Base-by-base conservation (phyloP, 2,113 vertebrate species). In the Syngnathoides biaculeatus region DNA sequence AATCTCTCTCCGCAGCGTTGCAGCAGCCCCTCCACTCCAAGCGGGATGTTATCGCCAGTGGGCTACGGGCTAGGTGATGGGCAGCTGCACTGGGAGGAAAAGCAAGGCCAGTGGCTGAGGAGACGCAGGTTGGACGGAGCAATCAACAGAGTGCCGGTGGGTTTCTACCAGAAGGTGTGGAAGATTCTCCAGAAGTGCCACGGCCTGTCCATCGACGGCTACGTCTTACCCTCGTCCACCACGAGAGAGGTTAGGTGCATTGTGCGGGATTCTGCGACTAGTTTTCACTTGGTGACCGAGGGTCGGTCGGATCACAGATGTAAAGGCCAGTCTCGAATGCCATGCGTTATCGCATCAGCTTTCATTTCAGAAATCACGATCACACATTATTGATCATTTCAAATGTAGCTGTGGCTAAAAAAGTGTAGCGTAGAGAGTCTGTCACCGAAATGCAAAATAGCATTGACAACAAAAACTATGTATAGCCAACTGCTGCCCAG, bases 91-190 rank as follows among this genome's bases (percentile, higher is more conserved):
- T 96, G 94, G 95, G 95, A 94, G 67, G 94, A 96, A 77, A 91
- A 90, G 8, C 96, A 97, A 78, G 97, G 97, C 30, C 97, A 99
- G 86, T 99, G 97, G 97, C 88, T 98, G 47, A 93, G 97, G 77
- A 90, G 97, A n/a, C 94, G 97, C 17, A 84, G 97, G 60, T 90
- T 99, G 12, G 97, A 99, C 3, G 97, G 97, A 5, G 97, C 97
- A 3, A 98, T 99, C 72, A 99, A 99, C 89, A 91, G 97, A 73
- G 97, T 98, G n/a, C 97, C 97, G 0, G 86, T 97, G 81, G 96
- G 97, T 8, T 99, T 99, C 86, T 99, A 99, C 85, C 94, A 97
- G 84, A 98, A 94, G 78, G 96, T 99, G 42, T 99, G 97, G 97
- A 96, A 93, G 72, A 95, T 99, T 82, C 92, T 99, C 64, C 96